Conservation (phyloP, 2,888 invertebrate genomes). For the Priocnemis perturbator region DNA sequence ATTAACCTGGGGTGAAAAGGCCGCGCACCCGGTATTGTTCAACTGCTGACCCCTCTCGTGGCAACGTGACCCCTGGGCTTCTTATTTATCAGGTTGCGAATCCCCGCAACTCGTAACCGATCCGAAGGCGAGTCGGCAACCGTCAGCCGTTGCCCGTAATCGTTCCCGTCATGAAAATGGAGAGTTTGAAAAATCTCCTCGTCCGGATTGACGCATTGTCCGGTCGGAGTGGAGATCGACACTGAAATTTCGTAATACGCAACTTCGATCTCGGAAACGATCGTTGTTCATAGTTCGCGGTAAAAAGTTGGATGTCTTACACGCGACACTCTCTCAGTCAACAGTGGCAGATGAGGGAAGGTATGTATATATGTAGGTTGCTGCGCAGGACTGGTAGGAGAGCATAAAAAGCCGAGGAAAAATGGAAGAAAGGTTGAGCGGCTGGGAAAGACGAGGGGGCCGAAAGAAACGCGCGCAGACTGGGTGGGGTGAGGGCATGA, state of each 20-base stretch:
- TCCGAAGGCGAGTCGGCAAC: constrained; percentile 26
- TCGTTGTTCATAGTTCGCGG: too few species aligned
- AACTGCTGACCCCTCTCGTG: constrained; percentile 68
- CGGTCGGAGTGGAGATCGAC: too few species aligned
- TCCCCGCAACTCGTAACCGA: constrained; percentile 44
- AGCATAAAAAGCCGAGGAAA: constrained; percentile 45
- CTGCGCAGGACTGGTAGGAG: background rate
- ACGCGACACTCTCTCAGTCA: background rate
- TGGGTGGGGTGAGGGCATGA: constrained; percentile 30
- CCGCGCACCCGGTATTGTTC: constrained; percentile 68
- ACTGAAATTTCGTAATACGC: too few species aligned
- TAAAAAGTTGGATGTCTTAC: too few species aligned
- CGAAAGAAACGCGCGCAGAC: constrained; percentile 46
- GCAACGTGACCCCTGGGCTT: constrained; percentile 64
- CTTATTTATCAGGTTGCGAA: constrained; percentile 72
- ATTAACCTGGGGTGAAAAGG: constrained; percentile 74
- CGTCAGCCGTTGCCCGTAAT: too few species aligned
- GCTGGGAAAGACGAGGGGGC: constrained; percentile 44
- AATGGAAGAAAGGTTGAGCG: constrained; percentile 42
- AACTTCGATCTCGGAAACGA: too few species aligned
- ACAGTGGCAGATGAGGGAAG: background rate
- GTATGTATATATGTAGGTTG: too few species aligned
- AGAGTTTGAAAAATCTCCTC: too few species aligned
- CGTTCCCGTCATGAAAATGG: too few species aligned
- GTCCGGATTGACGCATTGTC: too few species aligned